A percentile compares a stretch with the other conserved stretches of the same genome.
These are phyloP conservation scores for Python bivittatus DNA, from an alignment of 2,113 vertebrate species.

Conservation along the genomic window DNA sequence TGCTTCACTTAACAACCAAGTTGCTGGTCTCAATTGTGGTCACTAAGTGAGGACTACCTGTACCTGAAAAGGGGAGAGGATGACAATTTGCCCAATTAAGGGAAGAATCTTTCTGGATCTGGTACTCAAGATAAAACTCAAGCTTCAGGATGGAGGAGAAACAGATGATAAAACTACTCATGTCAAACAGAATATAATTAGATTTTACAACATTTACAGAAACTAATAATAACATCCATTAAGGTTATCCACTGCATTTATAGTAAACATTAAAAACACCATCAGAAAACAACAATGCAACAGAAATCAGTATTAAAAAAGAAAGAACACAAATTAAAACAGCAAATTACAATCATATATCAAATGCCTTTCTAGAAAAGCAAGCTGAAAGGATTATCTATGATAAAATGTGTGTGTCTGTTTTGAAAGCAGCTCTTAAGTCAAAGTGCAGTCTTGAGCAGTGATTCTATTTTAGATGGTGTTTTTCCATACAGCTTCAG, in stretches of 20 bases:
- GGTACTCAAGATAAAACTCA: background rate
- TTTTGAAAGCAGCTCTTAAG: background rate
- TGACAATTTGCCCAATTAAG: background rate
- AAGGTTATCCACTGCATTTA: background rate
- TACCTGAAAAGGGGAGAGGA: background rate
- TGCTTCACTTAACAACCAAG: background rate
- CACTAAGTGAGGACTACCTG: background rate
- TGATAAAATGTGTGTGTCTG: background rate
- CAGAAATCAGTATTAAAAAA: background rate
- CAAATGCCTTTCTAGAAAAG: background rate
- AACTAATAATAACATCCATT: background rate
- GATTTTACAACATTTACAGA: background rate
- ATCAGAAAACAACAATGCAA: background rate
- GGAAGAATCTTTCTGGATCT: background rate
- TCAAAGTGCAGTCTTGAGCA: too few species aligned
- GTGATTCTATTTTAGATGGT: too few species aligned
- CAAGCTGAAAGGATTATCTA: background rate
- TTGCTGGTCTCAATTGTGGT: background rate
- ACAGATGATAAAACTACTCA: background rate
- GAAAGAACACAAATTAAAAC: background rate
- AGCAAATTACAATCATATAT: background rate
- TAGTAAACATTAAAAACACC: background rate
- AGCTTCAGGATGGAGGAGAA: background rate
- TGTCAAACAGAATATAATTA: background rate
- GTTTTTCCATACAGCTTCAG: too few species aligned